Evolutionary conservation across 2,888 invertebrate species (phyloP).

Genomic region (Isoperla grammatica): DNA sequence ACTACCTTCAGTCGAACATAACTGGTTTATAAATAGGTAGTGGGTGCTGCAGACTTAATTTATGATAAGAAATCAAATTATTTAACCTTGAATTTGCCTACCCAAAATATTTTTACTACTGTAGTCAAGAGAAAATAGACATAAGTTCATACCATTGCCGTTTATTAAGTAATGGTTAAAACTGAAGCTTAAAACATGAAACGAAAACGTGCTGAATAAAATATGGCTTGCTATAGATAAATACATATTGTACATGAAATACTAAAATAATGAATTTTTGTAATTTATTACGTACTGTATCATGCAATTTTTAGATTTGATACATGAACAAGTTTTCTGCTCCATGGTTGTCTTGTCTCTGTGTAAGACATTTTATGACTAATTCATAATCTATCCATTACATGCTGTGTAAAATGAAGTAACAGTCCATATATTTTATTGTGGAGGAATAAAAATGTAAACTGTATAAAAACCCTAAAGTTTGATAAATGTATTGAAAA

Average conservation of each 20-base stretch:
- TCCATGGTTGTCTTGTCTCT: background rate
- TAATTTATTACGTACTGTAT: slow-evolving; percentile 10
- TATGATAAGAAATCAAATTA: too few species aligned
- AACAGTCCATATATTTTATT: slow-evolving; percentile 4
- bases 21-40: too few species aligned
- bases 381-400: background rate
- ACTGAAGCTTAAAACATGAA: too few species aligned
- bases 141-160: background rate
- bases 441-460: background rate
- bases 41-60: too few species aligned
- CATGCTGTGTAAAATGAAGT: background rate
- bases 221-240: too few species aligned
- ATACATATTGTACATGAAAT: background rate
- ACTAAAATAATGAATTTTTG: slow-evolving; percentile 12
- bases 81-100: background rate
- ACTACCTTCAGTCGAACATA: too few species aligned
- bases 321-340: background rate
- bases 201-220: too few species aligned
- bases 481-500: slow-evolving; percentile 8
- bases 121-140: background rate
- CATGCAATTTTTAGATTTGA: slow-evolving; percentile 16
- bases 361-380: background rate
- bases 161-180: background rate
- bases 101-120: background rate
- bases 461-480: background rate